phyloP scores from a whole-genome alignment of 2,888 invertebrate species.

The Eupithecia vulgata region DNA sequence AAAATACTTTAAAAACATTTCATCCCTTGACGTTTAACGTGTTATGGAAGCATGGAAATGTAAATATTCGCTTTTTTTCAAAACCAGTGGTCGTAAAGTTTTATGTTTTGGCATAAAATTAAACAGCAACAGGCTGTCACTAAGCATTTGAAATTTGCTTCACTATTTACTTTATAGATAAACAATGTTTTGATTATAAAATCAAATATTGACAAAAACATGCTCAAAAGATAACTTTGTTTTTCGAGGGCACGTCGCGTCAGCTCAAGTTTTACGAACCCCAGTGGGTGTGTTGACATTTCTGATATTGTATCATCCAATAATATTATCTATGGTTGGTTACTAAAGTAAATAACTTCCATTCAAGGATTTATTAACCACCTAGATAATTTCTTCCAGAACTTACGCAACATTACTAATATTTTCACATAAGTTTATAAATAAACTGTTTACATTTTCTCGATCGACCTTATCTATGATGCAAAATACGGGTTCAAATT shows the following conservation, averaged over 20 bases:
- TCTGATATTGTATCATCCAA: conserved; percentile 36
- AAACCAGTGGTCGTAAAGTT: not conserved
- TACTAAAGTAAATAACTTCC: not conserved
- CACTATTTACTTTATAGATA: not conserved
- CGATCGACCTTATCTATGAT: conserved; percentile 6
- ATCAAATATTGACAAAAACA: conserved; percentile 39
- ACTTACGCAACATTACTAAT: not conserved
- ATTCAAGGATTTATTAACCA: too few species aligned
- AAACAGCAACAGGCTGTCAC: not conserved
- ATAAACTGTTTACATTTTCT: conserved; percentile 25
- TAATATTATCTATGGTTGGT: too few species aligned
- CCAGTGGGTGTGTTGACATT: conserved; percentile 51
- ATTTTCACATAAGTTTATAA: conserved; percentile 1
- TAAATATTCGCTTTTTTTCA: not conserved
- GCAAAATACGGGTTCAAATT: conserved; percentile 26
- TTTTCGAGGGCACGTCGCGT: conserved; percentile 43
- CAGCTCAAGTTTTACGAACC: conserved; percentile 44
- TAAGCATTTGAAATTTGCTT: conserved; percentile 26
- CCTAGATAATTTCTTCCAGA: too few species aligned
- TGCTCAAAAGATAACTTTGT: conserved; percentile 41
- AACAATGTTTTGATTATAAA: conserved; percentile 27
- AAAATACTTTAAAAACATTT: not conserved
- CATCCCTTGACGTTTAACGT: not conserved
- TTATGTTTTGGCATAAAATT: not conserved
- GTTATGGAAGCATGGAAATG: not conserved